Base-by-base conservation (phyloP, 2,797 vertebrate species). In the Tolypeutes matacus region DNA sequence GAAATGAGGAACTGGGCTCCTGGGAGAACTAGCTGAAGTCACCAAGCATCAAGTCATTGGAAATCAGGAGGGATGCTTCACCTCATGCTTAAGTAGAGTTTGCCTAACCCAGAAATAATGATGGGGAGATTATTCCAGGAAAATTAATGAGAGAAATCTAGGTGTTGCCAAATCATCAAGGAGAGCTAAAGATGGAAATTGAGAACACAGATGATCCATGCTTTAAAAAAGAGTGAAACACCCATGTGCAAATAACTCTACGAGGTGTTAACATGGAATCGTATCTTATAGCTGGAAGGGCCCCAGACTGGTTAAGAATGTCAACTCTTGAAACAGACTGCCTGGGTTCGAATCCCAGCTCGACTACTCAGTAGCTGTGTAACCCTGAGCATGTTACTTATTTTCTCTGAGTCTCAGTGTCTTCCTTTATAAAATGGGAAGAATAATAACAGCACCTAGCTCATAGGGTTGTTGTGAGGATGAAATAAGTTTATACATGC, bases 21-120 rank as follows among this genome's bases (percentile, higher is more conserved):
- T 69, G 58, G 62, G 95, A 94, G 96, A 97, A 96, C 94, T 82
- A 93, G 76, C 67, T 87, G 86, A 97, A 97, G 53, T 93, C 85
- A 94, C 87, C 58, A 77, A 95, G 72, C 73, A 78, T 76, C 82
- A 91, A 86, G 83, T 69, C 70, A 91, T 96, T 96, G 93, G 91
- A 86, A 95, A 82, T 85, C 75, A 58, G 70, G 95, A 94, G 46
- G 25, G 51, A 92, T 95, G 96, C 96, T 67, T 96, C 95, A 96
- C 25, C 75, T 67, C 29, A 17, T 60, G 53, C 89, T 89, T 95
- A 91, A 34, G 64, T 58, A 94, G 87, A 91, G 53, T 80, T 94
- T 91, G 85, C 82, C 67, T 67, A 42, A 58, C 72, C 64, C 69
- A 82, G 81, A 96, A 95, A 92, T 92, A 75, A 87, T 94, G 75